phyloP scores from a whole-genome alignment of 2,113 vertebrate species.

The Carettochelys insculpta region DNA sequence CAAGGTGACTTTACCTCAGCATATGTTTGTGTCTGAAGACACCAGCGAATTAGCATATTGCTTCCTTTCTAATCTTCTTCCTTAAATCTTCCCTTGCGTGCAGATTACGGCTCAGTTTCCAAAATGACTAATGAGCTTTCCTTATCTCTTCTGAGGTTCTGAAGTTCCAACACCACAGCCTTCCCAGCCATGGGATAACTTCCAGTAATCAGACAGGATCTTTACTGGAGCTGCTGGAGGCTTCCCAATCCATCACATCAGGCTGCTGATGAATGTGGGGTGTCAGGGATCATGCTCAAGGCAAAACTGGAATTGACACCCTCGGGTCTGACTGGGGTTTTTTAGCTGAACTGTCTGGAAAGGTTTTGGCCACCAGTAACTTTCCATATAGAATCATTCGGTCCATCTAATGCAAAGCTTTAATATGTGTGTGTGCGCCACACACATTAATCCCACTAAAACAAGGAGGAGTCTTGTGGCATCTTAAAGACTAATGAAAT shows the following conservation, averaged over 20 bases:
- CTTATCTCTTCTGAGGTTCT: background rate
- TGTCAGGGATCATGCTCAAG: fast-evolving
- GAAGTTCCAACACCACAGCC: background rate
- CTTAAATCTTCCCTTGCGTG: background rate
- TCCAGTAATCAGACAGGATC: background rate
- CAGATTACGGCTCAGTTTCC: background rate
- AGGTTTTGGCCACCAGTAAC: fast-evolving
- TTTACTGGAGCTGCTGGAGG: background rate
- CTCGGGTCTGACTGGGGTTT: fast-evolving
- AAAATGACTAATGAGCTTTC: background rate
- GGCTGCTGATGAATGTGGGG: background rate
- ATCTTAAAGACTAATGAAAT: too few relatives aligned
- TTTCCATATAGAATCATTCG: background rate
- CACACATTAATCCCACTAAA: background rate
- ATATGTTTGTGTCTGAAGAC: background rate
- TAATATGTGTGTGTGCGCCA: background rate
- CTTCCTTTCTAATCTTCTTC: background rate
- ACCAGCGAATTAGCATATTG: fast-evolving
- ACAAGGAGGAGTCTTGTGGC: too few relatives aligned
- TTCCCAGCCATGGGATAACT: background rate
- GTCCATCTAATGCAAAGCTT: background rate
- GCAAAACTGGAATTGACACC: background rate
- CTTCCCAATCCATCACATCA: background rate
- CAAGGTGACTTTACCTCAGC: background rate
- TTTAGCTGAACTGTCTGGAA: fast-evolving